A percentile compares a stretch with the other conserved stretches of the same genome.
These are phyloP conservation scores for Sterrhoptilus dennistouni DNA, from an alignment of 2,113 vertebrate genomes.

Conservation along the genomic window DNA sequence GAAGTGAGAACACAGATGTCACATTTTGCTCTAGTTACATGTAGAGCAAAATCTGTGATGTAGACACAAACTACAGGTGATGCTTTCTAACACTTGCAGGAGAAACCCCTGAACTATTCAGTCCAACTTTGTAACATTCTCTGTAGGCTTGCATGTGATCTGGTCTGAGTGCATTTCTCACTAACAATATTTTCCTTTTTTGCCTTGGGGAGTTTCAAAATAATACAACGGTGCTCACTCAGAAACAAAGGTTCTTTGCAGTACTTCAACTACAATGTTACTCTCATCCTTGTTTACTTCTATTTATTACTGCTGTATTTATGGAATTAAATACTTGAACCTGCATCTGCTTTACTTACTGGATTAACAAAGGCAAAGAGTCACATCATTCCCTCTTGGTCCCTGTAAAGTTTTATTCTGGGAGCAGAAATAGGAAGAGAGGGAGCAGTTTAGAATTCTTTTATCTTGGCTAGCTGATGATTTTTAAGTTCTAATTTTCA, in stretches of 20 bases:
- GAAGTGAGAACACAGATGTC: neutral
- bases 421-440: neutral
- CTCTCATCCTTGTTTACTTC: constrained; percentile 34
- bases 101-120: neutral
- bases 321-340: constrained; percentile 55
- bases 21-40: neutral
- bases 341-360: constrained; percentile 38
- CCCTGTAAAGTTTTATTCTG: constrained; percentile 15
- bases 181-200: constrained; percentile 4
- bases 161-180: constrained; percentile 29
- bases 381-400: neutral
- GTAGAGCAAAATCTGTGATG: neutral
- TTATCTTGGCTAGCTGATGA: constrained; percentile 12
- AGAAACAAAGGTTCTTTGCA: neutral
- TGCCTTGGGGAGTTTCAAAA: neutral
- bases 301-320: constrained; percentile 40
- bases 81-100: neutral
- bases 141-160: neutral
- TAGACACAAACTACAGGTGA: neutral
- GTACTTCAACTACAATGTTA: constrained; percentile 15
- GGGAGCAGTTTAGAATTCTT: constrained; percentile 10
- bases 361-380: constrained; percentile 9
- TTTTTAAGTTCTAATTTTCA: constrained; percentile 35
- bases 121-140: neutral
- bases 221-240: constrained; percentile 46